Evolutionary conservation across 1,140 invertebrate genomes (phyloP), one percentile per base, ranked within the genome.

Genomic region (Maniola jurtina): DNA sequence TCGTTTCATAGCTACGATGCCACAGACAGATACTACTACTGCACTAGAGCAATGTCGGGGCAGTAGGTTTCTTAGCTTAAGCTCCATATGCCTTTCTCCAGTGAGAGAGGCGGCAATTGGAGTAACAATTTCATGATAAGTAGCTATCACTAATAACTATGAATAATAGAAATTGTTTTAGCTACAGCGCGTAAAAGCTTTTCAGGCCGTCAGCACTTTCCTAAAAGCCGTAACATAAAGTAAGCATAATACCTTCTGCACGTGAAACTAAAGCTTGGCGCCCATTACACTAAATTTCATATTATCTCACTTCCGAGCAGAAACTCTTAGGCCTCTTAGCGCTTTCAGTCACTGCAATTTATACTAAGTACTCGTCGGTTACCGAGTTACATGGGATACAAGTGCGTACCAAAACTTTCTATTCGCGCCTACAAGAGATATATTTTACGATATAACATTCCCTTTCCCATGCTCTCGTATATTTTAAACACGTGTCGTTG

Each of bases 401-500:
- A 75, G 57, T 56, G 68, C 59, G 34, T 25, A 59, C 60, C 62
- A 52, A 58, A 73, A 80, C 73, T 77, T 80, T 76, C 77, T 76
- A 77, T 73, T 76, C 61, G 71, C 74, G 73, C 68, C 72, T 75
- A 64, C 65, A 65, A 70, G 60, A 55, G 8, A 16, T 16, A 71
- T 72, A 73, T 76, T 73, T 34, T 55, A 34, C 16, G 15, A 25
- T 71, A 77, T 71, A 69, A 61, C 67, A 69, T 72, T 75, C 64
- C 65, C 64, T 73, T 64, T 76, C 67, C 48, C 58, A 71, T 71
- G 64, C 60, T 73, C 66, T 71, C 52, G 45, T 76, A 70, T 63
- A 71, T 73, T 68, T 75, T 57, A 66, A 67, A 71, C 73, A 75
- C 75, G 73, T 77, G 75, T 72, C 70, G 62, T 36, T 58, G 77